Evolutionary conservation across 2,113 vertebrate genomes (phyloP).

Genomic region (Pygoscelis antarcticus): DNA sequence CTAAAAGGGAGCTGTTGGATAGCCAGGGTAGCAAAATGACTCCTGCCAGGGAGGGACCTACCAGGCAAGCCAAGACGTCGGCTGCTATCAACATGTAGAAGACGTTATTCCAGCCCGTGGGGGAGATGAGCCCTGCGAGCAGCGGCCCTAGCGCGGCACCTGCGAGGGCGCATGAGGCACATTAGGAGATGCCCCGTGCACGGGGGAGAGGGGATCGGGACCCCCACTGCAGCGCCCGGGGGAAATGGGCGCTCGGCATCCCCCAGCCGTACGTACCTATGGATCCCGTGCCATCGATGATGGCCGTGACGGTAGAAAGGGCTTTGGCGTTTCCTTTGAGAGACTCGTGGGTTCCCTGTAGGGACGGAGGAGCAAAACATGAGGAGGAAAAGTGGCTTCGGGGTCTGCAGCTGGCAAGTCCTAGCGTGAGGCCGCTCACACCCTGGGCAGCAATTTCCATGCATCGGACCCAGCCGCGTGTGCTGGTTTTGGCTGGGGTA

Average conservation of each 20-base stretch:
- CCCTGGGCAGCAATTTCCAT: not conserved
- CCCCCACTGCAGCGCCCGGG: accelerated
- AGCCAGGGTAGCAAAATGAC: not conserved
- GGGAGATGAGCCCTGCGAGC: conserved; percentile 90
- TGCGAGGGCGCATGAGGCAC: not conserved
- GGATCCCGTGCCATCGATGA: conserved; percentile 95
- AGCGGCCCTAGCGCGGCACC: conserved; percentile 92
- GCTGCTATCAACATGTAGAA: conserved; percentile 96
- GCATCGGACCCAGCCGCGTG: not conserved
- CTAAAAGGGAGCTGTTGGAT: not conserved
- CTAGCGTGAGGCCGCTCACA: accelerated
- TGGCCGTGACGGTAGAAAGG: conserved; percentile 93
- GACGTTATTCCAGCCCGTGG: conserved; percentile 92
- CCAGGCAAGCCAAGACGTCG: conserved; percentile 89
- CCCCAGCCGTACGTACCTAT: conserved; percentile 77
- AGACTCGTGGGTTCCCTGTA: conserved; percentile 92
- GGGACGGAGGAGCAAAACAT: not conserved
- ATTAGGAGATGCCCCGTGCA: accelerated
- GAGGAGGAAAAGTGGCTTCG: not conserved
- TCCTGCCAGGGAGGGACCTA: conserved; percentile 48
- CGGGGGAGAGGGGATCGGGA: accelerated
- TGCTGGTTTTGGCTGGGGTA: no score
- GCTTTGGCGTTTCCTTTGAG: conserved; percentile 93
- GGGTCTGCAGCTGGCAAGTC: accelerated
- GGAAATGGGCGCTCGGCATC: accelerated